A percentile compares a stretch with the other conserved stretches of the same genome.
Conservation (phyloP, 2,113 vertebrate species). For the Peucedramus taeniatus region DNA sequence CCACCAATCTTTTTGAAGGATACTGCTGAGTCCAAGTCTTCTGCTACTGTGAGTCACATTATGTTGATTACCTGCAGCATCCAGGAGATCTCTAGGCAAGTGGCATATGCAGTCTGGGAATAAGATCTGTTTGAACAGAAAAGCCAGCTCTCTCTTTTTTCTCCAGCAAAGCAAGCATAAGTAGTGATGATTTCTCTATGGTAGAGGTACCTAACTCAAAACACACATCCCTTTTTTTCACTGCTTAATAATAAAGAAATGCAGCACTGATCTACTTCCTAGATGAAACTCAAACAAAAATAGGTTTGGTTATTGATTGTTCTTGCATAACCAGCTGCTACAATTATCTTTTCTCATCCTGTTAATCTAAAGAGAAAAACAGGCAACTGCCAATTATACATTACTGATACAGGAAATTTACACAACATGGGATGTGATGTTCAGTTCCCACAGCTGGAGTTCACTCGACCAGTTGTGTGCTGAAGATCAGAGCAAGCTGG, state of each 20-base stretch:
- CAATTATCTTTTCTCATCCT: background rate
- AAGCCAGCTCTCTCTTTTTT: background rate
- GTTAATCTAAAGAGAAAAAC: background rate
- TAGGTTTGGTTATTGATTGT: background rate
- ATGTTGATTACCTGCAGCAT: background rate
- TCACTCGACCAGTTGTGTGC: background rate
- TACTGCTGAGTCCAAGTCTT: constrained; percentile 25
- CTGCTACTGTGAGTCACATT: background rate
- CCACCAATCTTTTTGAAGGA: background rate
- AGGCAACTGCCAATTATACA: background rate
- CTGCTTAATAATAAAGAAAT: background rate
- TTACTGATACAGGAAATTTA: background rate
- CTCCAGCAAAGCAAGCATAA: background rate
- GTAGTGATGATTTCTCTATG: background rate
- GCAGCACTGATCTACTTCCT: background rate
- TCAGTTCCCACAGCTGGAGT: background rate
- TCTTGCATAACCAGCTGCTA: background rate
- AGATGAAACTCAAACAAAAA: background rate
- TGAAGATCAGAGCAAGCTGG: background rate
- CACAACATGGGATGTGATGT: background rate
- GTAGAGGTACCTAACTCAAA: background rate
- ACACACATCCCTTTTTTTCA: background rate
- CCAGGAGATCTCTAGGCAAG: background rate
- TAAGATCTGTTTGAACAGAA: background rate
- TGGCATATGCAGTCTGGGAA: background rate